Percentiles rank a stretch among this genome's conserved stretches.
These are phyloP conservation scores for Synanthedon andrenaeformis DNA, from an alignment of 2,888 invertebrate species.

Conservation along the genomic window DNA sequence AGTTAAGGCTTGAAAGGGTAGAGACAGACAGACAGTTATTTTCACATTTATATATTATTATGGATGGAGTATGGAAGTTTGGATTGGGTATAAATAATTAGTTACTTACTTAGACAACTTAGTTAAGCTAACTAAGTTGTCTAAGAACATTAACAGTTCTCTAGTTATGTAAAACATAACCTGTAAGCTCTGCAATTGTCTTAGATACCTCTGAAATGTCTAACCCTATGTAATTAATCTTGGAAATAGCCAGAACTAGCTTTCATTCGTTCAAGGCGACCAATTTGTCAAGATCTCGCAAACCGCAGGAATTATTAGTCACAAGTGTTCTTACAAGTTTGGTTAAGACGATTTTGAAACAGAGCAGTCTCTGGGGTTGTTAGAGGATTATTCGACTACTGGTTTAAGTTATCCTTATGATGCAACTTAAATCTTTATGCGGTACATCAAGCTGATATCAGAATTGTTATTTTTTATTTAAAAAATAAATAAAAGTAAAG, in stretches of 20 bases:
- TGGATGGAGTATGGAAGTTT: no score
- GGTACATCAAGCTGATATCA: no score
- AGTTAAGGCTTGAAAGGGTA: no score
- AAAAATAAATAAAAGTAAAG: no score
- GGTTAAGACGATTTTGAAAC: conserved; percentile 7
- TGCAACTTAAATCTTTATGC: neutral
- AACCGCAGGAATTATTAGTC: neutral
- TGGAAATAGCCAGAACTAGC: neutral
- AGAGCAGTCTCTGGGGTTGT: conserved; percentile 5
- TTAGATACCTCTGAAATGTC: neutral
- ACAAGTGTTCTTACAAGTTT: conserved; percentile 5
- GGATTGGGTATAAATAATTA: no score
- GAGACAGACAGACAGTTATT: no score
- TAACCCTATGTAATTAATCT: neutral
- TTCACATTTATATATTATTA: no score
- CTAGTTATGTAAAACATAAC: no score
- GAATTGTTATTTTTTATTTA: no score
- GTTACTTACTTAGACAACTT: no score
- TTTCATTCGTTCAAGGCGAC: neutral
- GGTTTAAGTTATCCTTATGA: neutral
- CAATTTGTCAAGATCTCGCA: neutral
- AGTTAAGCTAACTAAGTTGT: neutral
- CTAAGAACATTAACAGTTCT: no score
- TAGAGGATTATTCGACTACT: neutral
- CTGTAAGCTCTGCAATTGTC: neutral